phyloP scores from a whole-genome alignment of 2,797 vertebrate genomes.

The Enteromius trimaculatus region DNA sequence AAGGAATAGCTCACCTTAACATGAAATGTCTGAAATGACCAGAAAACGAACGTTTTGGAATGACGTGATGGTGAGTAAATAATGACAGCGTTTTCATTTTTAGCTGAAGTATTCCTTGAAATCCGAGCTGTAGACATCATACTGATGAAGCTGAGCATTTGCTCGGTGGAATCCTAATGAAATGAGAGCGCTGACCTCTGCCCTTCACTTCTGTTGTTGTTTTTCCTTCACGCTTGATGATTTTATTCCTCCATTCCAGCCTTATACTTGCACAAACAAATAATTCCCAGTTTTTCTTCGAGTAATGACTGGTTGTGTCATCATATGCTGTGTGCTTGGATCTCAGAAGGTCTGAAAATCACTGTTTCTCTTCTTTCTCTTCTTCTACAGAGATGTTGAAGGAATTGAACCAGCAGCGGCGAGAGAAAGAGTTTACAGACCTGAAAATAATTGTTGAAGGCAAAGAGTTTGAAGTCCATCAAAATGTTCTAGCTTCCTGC shows the following conservation, averaged over 20 bases:
- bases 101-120: constrained; percentile 12
- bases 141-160: constrained; percentile 7
- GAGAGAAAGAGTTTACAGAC: constrained; percentile 99
- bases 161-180: constrained; percentile 55
- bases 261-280: constrained; percentile 48
- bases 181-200: constrained; percentile 66
- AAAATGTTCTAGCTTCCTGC: constrained; percentile 99
- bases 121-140: constrained; percentile 18
- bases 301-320: constrained; percentile 17
- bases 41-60: not conserved
- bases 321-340: constrained; percentile 18
- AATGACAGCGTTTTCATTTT: not conserved
- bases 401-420: constrained; percentile 99
- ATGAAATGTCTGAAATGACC: not conserved
- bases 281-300: constrained; percentile 6
- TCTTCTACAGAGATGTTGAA: constrained; percentile 99
- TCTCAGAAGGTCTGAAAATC: constrained; percentile 4
- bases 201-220: constrained; percentile 41
- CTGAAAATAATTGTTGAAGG: constrained; percentile 99
- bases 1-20: not conserved
- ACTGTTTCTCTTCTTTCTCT: constrained; percentile 85
- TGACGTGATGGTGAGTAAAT: not conserved
- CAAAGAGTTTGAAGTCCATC: constrained; percentile 99
- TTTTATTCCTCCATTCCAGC: constrained; percentile 51
- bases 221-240: constrained; percentile 37